phyloP scores from a whole-genome alignment of 2,113 vertebrate genomes.

The Octodon degus region DNA sequence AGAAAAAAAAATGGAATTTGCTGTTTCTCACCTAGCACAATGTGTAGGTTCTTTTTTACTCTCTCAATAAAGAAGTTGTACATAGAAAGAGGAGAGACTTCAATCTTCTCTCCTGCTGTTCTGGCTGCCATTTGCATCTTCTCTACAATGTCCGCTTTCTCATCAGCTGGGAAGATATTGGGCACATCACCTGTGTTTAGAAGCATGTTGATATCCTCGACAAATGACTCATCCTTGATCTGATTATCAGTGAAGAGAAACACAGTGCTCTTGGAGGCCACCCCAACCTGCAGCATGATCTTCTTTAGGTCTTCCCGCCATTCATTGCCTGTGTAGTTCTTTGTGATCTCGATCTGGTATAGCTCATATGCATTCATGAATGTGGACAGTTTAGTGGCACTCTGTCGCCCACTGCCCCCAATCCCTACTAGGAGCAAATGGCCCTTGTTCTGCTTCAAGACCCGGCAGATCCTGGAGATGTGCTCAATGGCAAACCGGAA shows the following conservation, averaged over 20 bases:
- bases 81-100: conserved; percentile 92
- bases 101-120: conserved; percentile 89
- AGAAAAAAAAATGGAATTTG: neutral
- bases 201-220: conserved; percentile 96
- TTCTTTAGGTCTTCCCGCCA: conserved; percentile 95
- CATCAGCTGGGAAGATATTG: conserved; percentile 93
- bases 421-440: conserved; percentile 93
- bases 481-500: conserved; percentile 96
- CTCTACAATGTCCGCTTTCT: conserved; percentile 93
- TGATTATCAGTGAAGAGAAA: conserved; percentile 94
- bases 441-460: conserved; percentile 94
- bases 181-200: conserved; percentile 95
- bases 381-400: conserved; percentile 91
- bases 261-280: conserved; percentile 86
- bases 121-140: conserved; percentile 91
- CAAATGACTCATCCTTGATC: conserved; percentile 93
- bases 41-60: conserved; percentile 94
- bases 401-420: conserved; percentile 93
- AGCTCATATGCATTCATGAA: conserved; percentile 92
- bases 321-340: conserved; percentile 89
- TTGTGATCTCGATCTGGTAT: conserved; percentile 94
- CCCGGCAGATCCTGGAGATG: conserved; percentile 94
- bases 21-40: conserved; percentile 90
- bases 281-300: conserved; percentile 92
- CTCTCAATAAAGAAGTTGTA: conserved; percentile 94